These are phyloP conservation scores for Dolichomitus sp. DNA, from an alignment of 2,888 invertebrate genomes.

Conservation along the genomic window DNA sequence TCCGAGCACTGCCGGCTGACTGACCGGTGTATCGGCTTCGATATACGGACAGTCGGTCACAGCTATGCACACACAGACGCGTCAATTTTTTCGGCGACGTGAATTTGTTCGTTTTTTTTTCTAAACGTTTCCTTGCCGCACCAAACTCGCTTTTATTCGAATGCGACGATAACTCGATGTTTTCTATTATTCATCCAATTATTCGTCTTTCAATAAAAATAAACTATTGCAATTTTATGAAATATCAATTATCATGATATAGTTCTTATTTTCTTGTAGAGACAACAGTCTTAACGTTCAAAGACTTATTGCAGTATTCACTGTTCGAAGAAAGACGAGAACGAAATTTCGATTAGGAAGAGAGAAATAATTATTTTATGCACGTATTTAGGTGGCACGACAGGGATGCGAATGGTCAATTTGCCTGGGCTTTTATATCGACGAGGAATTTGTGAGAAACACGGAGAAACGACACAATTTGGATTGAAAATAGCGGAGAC, in stretches of 20 bases:
- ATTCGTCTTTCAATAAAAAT: neutral
- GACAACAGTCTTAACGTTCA: neutral
- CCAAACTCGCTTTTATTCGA: constrained; percentile 2
- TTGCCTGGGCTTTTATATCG: neutral
- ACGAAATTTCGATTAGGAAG: neutral
- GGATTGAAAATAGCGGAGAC: neutral
- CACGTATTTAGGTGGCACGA: neutral
- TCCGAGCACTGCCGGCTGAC: neutral
- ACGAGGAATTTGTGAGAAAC: neutral
- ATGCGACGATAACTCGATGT: neutral
- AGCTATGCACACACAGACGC: neutral
- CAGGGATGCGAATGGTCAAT: neutral
- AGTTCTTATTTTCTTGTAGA: neutral
- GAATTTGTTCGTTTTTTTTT: neutral
- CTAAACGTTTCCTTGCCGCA: neutral
- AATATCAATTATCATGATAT: neutral
- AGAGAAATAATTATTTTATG: neutral
- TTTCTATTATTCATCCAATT: neutral
- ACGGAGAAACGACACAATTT: neutral
- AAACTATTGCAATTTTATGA: neutral
- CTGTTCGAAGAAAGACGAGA: neutral
- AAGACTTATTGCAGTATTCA: too few relatives aligned
- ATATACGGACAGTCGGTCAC: neutral
- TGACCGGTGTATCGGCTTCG: constrained; percentile 1
- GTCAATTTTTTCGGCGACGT: constrained; percentile 1